These are phyloP conservation scores for Steatornis caripensis DNA, from an alignment of 2,113 vertebrate genomes.

Conservation along the genomic window DNA sequence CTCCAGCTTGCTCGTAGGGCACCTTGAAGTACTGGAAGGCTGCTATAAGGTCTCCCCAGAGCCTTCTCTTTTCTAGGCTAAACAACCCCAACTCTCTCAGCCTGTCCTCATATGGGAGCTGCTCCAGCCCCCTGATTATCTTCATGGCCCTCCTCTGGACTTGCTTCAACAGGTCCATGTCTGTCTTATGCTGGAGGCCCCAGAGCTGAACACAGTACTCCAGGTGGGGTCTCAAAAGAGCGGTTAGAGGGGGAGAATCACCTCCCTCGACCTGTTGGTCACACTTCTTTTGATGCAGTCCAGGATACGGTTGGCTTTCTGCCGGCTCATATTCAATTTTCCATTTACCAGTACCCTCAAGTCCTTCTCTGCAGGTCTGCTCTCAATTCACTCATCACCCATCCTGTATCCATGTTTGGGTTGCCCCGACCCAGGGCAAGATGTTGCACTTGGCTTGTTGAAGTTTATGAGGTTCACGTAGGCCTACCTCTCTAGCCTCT, in stretches of 20 bases:
- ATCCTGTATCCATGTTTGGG: background rate
- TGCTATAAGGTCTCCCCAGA: background rate
- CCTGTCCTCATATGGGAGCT: background rate
- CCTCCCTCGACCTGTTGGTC: background rate
- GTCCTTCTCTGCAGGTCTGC: background rate
- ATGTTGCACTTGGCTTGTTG: background rate
- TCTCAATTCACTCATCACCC: background rate
- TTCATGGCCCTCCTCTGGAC: background rate
- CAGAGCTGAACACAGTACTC: background rate
- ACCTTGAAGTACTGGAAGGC: background rate
- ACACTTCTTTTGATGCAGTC: background rate
- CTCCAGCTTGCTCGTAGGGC: background rate
- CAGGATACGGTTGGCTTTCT: background rate
- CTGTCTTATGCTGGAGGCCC: background rate
- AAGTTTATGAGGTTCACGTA: background rate
- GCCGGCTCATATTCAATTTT: background rate
- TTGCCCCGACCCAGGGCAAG: background rate
- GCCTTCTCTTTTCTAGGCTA: background rate
- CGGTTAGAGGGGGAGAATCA: background rate
- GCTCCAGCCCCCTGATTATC: background rate
- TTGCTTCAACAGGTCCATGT: fast-evolving
- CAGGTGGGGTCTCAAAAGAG: background rate
- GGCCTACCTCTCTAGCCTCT: background rate
- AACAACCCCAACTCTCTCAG: background rate
- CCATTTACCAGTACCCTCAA: background rate